Evolutionary conservation across 2,797 vertebrate species (phyloP).

Genomic region (Paedocypris micromegethes): DNA sequence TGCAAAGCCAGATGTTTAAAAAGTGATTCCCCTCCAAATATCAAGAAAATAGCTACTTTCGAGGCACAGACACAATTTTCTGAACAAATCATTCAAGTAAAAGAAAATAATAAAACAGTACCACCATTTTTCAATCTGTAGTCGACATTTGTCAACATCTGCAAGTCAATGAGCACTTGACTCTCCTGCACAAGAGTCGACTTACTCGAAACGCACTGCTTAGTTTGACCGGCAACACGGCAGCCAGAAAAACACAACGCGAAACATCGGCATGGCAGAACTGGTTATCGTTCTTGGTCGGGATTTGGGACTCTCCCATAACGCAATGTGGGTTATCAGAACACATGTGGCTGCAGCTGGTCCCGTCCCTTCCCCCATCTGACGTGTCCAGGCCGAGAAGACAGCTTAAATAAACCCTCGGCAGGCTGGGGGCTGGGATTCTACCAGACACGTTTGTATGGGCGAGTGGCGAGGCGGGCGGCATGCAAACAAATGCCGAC

Average conservation of each 20-base stretch:
- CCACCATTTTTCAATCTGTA: no score
- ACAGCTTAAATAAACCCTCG: constrained; percentile 29
- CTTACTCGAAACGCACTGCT: constrained; percentile 5
- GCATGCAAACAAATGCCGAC: constrained; percentile 27
- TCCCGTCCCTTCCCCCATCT: constrained; percentile 24
- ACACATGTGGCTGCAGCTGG: constrained; percentile 28
- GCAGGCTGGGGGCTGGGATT: constrained; percentile 30
- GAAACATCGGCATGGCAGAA: constrained; percentile 4
- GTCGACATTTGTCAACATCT: no score
- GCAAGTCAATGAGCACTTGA: no score
- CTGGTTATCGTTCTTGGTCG: constrained; percentile 2
- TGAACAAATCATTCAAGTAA: no score
- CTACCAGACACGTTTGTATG: constrained; percentile 24
- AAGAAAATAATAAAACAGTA: no score
- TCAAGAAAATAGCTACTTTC: no score
- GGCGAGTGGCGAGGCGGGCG: constrained; percentile 4
- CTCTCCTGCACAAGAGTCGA: no score
- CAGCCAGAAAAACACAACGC: background rate
- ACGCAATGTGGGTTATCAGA: constrained; percentile 24
- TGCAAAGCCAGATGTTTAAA: no score
- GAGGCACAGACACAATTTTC: no score
- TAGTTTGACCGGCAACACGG: background rate
- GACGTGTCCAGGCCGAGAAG: background rate
- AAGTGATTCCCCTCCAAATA: no score
- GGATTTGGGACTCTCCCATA: constrained; percentile 19